phyloP scores from a whole-genome alignment of 1,140 invertebrate genomes.

The Vollenhovia emeryi region DNA sequence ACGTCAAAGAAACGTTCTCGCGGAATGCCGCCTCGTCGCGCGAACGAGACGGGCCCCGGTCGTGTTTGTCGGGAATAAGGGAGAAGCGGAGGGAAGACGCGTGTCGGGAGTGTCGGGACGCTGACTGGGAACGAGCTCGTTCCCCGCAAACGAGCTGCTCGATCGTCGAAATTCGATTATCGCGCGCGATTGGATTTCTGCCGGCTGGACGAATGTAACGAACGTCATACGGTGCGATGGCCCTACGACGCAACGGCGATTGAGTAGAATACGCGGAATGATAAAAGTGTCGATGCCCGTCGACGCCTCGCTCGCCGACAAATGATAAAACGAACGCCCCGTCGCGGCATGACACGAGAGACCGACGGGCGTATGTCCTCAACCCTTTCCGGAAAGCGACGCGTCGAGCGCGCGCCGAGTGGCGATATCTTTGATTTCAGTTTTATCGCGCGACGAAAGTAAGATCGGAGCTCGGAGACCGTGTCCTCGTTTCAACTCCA shows the following conservation, averaged over 20 bases:
- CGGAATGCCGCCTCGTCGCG: neutral
- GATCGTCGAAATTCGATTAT: slow-evolving; percentile 30
- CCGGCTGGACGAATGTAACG: neutral
- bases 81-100: neutral
- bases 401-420: neutral
- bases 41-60: neutral
- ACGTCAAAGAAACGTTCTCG: neutral
- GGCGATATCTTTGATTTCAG: neutral
- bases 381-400: slow-evolving; percentile 10
- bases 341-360: slow-evolving; percentile 69
- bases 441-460: too few relatives aligned
- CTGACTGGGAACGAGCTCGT: neutral
- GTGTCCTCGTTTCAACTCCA: too few relatives aligned
- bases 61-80: neutral
- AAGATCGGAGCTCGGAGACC: too few relatives aligned
- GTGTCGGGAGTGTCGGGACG: too few relatives aligned
- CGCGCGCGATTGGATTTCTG: slow-evolving; percentile 29
- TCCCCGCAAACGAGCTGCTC: neutral
- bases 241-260: slow-evolving; percentile 33
- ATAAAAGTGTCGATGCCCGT: slow-evolving; percentile 74
- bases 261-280: slow-evolving; percentile 45
- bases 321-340: slow-evolving; percentile 68
- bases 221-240: neutral
- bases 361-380: slow-evolving; percentile 11
- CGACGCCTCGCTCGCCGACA: slow-evolving; percentile 67